Base-by-base conservation (phyloP, 2,888 invertebrate species). In the Rhaphigaster nebulosa region DNA sequence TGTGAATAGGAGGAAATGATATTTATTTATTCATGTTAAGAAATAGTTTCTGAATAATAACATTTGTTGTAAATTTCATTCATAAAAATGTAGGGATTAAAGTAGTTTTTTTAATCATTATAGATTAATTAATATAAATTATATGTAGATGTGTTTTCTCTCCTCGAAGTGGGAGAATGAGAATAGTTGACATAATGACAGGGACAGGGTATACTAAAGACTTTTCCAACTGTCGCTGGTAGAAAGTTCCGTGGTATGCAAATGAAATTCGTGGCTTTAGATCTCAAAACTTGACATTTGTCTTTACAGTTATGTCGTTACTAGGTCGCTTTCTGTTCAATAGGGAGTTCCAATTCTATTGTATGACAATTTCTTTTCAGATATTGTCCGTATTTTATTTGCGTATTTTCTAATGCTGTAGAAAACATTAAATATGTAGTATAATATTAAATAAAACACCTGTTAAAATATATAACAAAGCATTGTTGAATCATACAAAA, bases 181-280 rank as follows among this genome's bases (percentile, higher is more conserved):
- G 20, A 20, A 38, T 5, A 34, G 18, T 34, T 15, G 70, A 38
- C 23, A 6, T 10, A 76, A 38, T 34, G 34, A 38, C 29, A 38
- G 6, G 10, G 70, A 13, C n/a, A n/a, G n/a, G n/a, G n/a, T n/a
- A n/a, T 20, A 20, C 34, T 76, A 76, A 70, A 38, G 70, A 76
- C 34, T 76, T 76, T 76, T 76, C 70, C 70, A 76, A 76, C 70
- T 76, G 70, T 0, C 10, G 20, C 5, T 6, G 18, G 38, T 76
- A 76, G 70, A 76, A 76, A 76, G 70, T 76, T 76, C 15, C 20
- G 65, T 15, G 34, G 34, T 76, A 76, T 76, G 70, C 70, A 76
- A 76, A 76, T 76, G 70, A 76, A 76, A 76, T 76, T 34, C 70
- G 34, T 76, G 70, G 70, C 70, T 76, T 76, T 76, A 38, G 70